Conservation (phyloP, 2,888 invertebrate species). For the Pegoplata infirma region DNA sequence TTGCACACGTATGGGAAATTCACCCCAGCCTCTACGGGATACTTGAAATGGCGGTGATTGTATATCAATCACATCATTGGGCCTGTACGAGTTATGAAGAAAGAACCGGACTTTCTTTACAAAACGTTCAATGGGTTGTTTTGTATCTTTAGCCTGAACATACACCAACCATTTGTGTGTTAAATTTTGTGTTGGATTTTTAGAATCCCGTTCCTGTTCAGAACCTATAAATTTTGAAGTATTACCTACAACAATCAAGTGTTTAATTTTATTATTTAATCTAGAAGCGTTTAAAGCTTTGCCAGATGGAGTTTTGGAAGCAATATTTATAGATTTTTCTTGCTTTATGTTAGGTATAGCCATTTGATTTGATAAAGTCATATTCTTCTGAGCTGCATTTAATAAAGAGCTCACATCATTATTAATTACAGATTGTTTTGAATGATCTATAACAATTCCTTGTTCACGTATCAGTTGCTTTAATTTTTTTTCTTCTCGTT, state of each 20-base stretch:
- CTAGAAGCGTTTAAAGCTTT: slow-evolving; percentile 60
- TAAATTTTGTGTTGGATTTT: slow-evolving; percentile 81
- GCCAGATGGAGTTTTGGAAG: slow-evolving; percentile 28
- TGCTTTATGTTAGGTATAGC: neutral
- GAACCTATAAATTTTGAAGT: slow-evolving; percentile 90
- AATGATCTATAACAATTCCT: slow-evolving; percentile 73
- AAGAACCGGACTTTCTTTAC: slow-evolving; percentile 87
- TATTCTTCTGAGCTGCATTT: slow-evolving; percentile 8
- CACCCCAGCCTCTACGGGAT: slow-evolving; percentile 93
- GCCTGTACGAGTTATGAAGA: slow-evolving; percentile 91
- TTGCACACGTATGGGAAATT: slow-evolving; percentile 90
- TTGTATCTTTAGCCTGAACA: slow-evolving; percentile 83
- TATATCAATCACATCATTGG: slow-evolving; percentile 90
- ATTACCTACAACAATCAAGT: slow-evolving; percentile 82
- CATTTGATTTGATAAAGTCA: neutral
- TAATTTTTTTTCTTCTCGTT: slow-evolving; percentile 71
- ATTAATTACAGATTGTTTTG: slow-evolving; percentile 57
- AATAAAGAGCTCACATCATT: slow-evolving; percentile 25
- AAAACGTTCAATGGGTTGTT: slow-evolving; percentile 81
- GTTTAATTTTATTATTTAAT: slow-evolving; percentile 79
- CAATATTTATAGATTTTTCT: neutral
- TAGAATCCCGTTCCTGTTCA: slow-evolving; percentile 72
- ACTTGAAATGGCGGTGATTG: slow-evolving; percentile 90
- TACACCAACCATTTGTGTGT: slow-evolving; percentile 96
- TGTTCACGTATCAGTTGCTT: slow-evolving; percentile 70